phyloP scores from a whole-genome alignment of 2,888 invertebrate species.

The Scaptomyza tumidula region DNA sequence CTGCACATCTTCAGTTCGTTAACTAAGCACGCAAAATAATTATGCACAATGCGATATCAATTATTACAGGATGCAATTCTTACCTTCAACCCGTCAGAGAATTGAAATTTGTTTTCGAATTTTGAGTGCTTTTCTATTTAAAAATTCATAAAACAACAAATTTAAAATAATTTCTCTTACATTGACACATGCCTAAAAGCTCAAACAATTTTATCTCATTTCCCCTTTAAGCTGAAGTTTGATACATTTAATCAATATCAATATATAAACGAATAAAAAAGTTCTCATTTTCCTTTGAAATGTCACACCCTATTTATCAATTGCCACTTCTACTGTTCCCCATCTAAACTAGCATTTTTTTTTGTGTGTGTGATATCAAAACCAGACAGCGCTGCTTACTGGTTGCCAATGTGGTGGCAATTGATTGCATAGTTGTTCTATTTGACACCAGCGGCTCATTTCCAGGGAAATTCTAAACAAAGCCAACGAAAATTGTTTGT shows the following conservation, averaged over 20 bases:
- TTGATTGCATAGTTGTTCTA: slow-evolving; percentile 35
- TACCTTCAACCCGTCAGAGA: slow-evolving; percentile 70
- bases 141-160: not conserved
- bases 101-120: slow-evolving; percentile 46
- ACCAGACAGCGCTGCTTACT: slow-evolving; percentile 5
- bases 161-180: slow-evolving; percentile 4
- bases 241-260: not conserved
- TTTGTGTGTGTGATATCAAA: not conserved
- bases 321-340: not conserved
- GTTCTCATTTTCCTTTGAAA: not conserved
- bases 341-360: not conserved
- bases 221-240: not conserved
- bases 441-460: slow-evolving; percentile 38
- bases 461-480: slow-evolving; percentile 20
- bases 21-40: not conserved
- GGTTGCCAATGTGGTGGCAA: slow-evolving; percentile 2
- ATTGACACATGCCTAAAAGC: slow-evolving; percentile 7
- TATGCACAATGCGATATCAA: not conserved
- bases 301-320: too few species aligned
- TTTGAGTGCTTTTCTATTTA: slow-evolving; percentile 13
- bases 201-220: not conserved
- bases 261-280: not conserved
- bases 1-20: slow-evolving; percentile 62
- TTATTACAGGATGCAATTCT: slow-evolving; percentile 1
- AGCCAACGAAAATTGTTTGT: slow-evolving; percentile 26